A percentile compares a stretch with the other conserved stretches of the same genome.
Evolutionary conservation across 2,888 invertebrate genomes (phyloP).

Genomic region (Heliothis peltigera): DNA sequence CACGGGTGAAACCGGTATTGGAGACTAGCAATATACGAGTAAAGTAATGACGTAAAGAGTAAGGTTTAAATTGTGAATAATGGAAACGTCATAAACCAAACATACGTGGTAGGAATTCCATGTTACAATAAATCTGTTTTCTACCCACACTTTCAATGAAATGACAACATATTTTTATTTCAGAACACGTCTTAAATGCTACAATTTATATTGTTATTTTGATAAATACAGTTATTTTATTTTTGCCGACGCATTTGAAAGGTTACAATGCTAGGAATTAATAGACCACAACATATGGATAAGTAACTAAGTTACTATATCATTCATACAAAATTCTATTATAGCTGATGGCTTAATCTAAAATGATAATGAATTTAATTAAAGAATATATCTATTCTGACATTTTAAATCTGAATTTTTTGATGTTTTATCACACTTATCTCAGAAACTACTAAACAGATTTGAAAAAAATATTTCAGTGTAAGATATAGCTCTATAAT

Average conservation of each 20-base stretch:
- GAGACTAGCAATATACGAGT: too few species aligned
- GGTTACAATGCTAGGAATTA: constrained; percentile 11
- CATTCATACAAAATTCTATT: not conserved
- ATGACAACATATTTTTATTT: not conserved
- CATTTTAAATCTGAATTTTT: too few species aligned
- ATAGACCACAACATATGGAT: constrained; percentile 1
- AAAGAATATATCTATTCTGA: too few species aligned
- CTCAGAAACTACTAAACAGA: too few species aligned
- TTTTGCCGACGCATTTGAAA: constrained; percentile 31
- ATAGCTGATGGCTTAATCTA: too few species aligned
- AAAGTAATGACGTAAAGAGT: too few species aligned
- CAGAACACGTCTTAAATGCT: constrained; percentile 12
- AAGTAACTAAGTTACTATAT: not conserved
- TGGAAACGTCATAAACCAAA: not conserved
- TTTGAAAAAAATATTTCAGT: too few species aligned
- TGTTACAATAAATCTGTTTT: not conserved
- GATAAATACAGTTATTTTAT: constrained; percentile 34
- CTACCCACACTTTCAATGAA: not conserved
- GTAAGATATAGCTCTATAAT: too few species aligned
- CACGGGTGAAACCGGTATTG: too few species aligned
- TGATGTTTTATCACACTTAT: too few species aligned
- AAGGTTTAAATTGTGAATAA: too few species aligned
- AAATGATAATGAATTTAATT: too few species aligned
- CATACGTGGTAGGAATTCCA: not conserved
- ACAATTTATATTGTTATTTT: not conserved